Conservation (phyloP, 1,140 invertebrate species). For the Apocrypta bakeri region DNA sequence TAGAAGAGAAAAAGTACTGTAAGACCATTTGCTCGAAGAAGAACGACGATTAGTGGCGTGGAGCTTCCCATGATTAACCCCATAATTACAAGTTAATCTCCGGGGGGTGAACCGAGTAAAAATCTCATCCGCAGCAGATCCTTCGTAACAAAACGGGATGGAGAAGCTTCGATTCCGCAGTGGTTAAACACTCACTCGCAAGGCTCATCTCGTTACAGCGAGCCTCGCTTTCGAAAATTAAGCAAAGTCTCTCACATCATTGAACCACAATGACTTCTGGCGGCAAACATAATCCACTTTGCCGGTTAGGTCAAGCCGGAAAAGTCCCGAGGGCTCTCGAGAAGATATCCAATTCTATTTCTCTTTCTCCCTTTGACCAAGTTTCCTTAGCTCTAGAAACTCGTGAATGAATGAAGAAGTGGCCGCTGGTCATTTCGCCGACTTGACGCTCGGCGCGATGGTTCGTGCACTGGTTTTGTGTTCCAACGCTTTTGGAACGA, state of each 20-base stretch:
- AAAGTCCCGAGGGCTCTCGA: slow-evolving; percentile 39
- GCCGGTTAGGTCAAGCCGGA: not conserved
- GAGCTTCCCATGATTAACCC: not conserved
- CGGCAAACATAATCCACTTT: slow-evolving; percentile 51
- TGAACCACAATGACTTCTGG: slow-evolving; percentile 46
- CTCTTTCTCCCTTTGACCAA: not conserved
- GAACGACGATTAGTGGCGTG: not conserved
- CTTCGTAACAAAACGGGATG: too few species aligned
- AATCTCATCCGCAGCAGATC: too few species aligned
- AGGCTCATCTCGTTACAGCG: not conserved
- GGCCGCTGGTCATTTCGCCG: slow-evolving; percentile 30
- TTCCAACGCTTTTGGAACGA: not conserved
- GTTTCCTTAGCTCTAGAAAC: not conserved
- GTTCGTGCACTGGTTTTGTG: not conserved
- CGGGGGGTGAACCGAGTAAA: not conserved
- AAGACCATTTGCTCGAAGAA: not conserved
- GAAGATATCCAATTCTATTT: not conserved
- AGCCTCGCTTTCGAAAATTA: slow-evolving; percentile 10
- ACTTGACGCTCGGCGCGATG: slow-evolving; percentile 41
- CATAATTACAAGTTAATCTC: slow-evolving; percentile 2
- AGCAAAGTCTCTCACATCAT: slow-evolving; percentile 37
- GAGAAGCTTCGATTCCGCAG: not conserved
- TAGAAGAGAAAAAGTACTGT: not conserved
- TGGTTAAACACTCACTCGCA: not conserved
- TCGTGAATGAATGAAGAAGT: not conserved